These are phyloP conservation scores for Acleris literana DNA, from an alignment of 2,888 invertebrate genomes.

Conservation along the genomic window DNA sequence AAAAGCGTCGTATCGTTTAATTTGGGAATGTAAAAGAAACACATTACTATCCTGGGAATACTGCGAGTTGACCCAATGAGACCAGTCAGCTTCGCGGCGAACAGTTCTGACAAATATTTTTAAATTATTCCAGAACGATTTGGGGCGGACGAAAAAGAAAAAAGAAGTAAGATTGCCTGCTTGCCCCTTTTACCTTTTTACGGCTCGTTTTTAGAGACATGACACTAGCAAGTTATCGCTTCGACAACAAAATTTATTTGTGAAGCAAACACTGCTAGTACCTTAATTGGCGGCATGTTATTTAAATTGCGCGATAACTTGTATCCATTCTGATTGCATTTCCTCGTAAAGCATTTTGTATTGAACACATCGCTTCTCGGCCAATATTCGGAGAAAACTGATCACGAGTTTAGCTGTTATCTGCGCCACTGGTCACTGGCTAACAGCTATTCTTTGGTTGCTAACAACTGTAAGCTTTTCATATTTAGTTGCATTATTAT, in stretches of 20 bases:
- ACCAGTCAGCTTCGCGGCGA: slow-evolving; percentile 26
- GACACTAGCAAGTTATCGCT: slow-evolving; percentile 80
- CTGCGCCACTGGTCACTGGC: slow-evolving; percentile 38
- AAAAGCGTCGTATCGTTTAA: not conserved
- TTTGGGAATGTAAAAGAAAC: not conserved
- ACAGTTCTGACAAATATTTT: slow-evolving; percentile 73
- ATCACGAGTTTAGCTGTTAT: slow-evolving; percentile 72
- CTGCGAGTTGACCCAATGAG: not conserved
- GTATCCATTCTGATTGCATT: slow-evolving; percentile 75
- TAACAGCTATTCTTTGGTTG: slow-evolving; percentile 73
- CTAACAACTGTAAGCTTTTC: slow-evolving; percentile 62
- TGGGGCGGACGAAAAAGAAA: slow-evolving; percentile 99
- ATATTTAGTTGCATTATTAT: slow-evolving; percentile 71
- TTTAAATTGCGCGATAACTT: slow-evolving; percentile 75
- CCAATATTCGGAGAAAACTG: slow-evolving; percentile 59
- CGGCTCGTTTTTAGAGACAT: slow-evolving; percentile 80
- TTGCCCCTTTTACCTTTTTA: slow-evolving; percentile 83
- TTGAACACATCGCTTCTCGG: slow-evolving; percentile 79
- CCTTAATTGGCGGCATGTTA: slow-evolving; percentile 63
- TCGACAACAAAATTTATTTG: slow-evolving; percentile 63
- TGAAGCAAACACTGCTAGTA: slow-evolving; percentile 54
- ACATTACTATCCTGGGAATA: not conserved
- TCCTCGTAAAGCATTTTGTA: slow-evolving; percentile 61
- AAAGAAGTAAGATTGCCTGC: slow-evolving; percentile 96
- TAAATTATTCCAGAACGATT: slow-evolving; percentile 91